Evolutionary conservation across 2,888 invertebrate species (phyloP), one percentile per base, ranked within the genome.

Genomic region (Sminthurinus aureus): DNA sequence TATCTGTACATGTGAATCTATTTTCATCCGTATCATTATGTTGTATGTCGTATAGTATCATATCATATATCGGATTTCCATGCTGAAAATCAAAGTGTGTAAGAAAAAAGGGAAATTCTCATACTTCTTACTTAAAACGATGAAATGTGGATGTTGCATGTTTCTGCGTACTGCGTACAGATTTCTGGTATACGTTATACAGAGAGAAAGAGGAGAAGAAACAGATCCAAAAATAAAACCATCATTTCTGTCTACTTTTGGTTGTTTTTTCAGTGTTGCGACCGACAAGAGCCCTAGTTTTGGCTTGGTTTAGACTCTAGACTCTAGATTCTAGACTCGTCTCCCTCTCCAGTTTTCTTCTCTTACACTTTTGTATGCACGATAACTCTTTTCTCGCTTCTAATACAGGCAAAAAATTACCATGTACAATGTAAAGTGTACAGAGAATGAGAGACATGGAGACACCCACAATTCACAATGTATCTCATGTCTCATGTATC

Each of bases 141-240:
- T 58, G 15, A 15, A 58, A 18, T 18, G 18, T 13, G 52, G 52
- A 52, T 13, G 52, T 52, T 13, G 13, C 58, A 58, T 58, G 18
- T 13, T 58, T 58, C 9, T 58, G 15, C 58, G 13, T 18, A 58
- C 15, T 15, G 2, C n/a, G n/a, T n/a, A n/a, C n/a, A n/a, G n/a
- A n/a, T n/a, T n/a, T n/a, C n/a, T n/a, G n/a, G n/a, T 58, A 58
- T 58, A 9, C 18, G 58, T 52, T 24, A 38, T 75, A n/a, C 64
- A 58, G 77, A 58, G 64, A 67, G 78, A 50, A 24, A 15, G 73
- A 50, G 58, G 77, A 76, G 67, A 82, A 13, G 82, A 76, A 84
- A 74, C 81, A 84, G 81, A 84, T 81, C 84, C 84, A 84, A 84
- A 84, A 84, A 84, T 84, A 84, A 84, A 64, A 77, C 79, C 78